phyloP scores from a whole-genome alignment of 2,888 invertebrate species.

The Hemistola chrysoprasaria region DNA sequence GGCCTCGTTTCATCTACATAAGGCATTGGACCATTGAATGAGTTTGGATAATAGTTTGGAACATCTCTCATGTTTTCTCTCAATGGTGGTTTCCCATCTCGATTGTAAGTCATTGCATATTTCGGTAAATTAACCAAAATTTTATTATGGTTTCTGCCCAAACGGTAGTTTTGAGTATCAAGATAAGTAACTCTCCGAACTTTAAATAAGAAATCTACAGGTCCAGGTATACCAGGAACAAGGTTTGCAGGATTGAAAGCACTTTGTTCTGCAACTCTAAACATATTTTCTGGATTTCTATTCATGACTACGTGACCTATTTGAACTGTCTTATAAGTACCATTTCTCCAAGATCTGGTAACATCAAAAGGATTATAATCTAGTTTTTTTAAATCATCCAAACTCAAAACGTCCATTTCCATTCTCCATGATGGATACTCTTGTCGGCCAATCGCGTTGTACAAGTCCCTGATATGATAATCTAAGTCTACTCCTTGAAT shows the following conservation, averaged over 20 bases:
- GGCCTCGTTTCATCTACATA: slow-evolving; percentile 70
- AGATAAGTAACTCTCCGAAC: slow-evolving; percentile 48
- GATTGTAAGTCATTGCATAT: slow-evolving; percentile 47
- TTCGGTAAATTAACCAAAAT: slow-evolving; percentile 53
- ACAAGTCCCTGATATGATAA: slow-evolving; percentile 90
- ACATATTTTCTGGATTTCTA: slow-evolving; percentile 51
- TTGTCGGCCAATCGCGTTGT: slow-evolving; percentile 46
- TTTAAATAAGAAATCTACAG: slow-evolving; percentile 52
- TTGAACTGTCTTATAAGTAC: slow-evolving; percentile 49
- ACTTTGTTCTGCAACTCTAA: slow-evolving; percentile 46
- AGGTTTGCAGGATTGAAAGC: slow-evolving; percentile 58
- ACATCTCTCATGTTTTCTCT: slow-evolving; percentile 91
- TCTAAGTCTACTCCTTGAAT: slow-evolving; percentile 90
- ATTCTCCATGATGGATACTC: slow-evolving; percentile 53
- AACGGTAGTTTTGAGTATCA: slow-evolving; percentile 56
- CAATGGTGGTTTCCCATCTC: slow-evolving; percentile 84
- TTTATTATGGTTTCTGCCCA: slow-evolving; percentile 55
- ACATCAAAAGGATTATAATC: slow-evolving; percentile 63
- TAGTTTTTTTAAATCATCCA: slow-evolving; percentile 40
- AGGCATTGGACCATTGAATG: slow-evolving; percentile 91
- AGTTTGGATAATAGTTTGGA: slow-evolving; percentile 97
- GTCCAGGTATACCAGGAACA: slow-evolving; percentile 65
- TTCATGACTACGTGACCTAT: slow-evolving; percentile 54
- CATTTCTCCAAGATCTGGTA: slow-evolving; percentile 57
- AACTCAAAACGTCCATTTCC: slow-evolving; percentile 56